Evolutionary conservation across 2,888 invertebrate genomes (phyloP).

Genomic region (Caenorhabditis zanzibari): DNA sequence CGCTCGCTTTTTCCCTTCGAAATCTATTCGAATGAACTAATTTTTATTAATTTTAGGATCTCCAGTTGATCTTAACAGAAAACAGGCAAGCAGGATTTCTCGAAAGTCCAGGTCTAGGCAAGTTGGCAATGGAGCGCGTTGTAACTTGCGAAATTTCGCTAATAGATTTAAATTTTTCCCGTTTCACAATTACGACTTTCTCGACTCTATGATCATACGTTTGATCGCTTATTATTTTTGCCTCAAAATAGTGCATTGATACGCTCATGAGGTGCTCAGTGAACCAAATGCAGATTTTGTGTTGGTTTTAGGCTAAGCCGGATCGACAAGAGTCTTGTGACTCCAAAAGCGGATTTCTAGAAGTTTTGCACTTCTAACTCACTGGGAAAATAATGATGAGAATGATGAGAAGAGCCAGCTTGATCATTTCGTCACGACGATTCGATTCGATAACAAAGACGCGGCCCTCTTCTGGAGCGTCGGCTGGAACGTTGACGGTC

Average conservation of each 20-base stretch:
- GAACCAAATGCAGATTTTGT: conserved; percentile 7
- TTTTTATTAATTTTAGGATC: no score
- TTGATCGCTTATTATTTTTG: conserved; percentile 4
- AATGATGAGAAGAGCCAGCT: conserved; percentile 71
- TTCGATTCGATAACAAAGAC: conserved; percentile 76
- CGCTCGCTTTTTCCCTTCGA: no score
- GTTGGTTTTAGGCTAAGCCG: background rate
- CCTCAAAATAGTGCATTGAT: conserved; percentile 2
- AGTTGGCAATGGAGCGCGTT: no score
- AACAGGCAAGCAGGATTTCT: no score
- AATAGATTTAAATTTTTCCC: no score
- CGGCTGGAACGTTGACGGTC: conserved; percentile 48
- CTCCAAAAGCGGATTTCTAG: background rate
- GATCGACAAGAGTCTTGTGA: conserved; percentile 2
- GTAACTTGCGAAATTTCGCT: no score
- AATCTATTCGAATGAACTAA: no score
- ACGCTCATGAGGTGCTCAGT: conserved; percentile 4
- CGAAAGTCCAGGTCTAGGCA: no score
- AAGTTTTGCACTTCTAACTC: conserved; percentile 7
- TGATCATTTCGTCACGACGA: conserved; percentile 72
- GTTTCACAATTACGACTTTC: no score
- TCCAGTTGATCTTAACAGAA: no score
- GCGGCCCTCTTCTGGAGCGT: conserved; percentile 63
- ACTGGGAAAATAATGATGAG: conserved; percentile 76
- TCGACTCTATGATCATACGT: background rate